Base-by-base conservation (phyloP, 2,113 vertebrate genomes). In the Epinephelus moara region DNA sequence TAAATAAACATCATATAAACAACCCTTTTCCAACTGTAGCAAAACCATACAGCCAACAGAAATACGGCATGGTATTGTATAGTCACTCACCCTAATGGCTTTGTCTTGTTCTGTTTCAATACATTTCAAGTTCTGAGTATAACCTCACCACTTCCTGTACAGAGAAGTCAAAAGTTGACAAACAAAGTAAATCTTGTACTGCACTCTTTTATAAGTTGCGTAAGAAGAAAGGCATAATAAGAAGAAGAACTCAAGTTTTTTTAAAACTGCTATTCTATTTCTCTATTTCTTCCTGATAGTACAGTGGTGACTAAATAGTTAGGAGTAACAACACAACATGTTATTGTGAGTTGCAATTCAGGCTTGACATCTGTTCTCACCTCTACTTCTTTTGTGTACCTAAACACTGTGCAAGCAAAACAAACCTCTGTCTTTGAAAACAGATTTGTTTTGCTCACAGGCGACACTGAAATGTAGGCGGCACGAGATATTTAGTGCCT, bases 61-160 rank as follows among this genome's bases (percentile, higher is more conserved):
- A 37, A 37, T 37, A 8, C 6, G 4, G 6, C 33, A 37, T 37
- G 33, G 6, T 7, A 37, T 37, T 6, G 33, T 37, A 6, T 37
- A 37, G 27, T 40, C n/a, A 30, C 3, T 23, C 13, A 18, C n/a
- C 30, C 3, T 37, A 5, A 27, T 45, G 45, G 6, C 13, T 63
- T 64, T 68, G 30, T 27, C 14, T 30, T 4, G 0, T 57, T 59
- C 3, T 19, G 55, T 70, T 52, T 23, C 12, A 19, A 45, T 47
- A 42, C 55, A 45, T 53, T 11, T 69, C 30, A 33, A 12, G 4
- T 74, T 71, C 72, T 70, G 40, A 64, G 75, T 59, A 75, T 69
- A 60, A 72, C 30, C n/a, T 55, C n/a, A 78, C 64, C 53, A 82
- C 80, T 84, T 89, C 89, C 89, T 91, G 85, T 17, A 30, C 23